phyloP scores from a whole-genome alignment of 2,888 invertebrate genomes.

The Philhelius pedissequus region DNA sequence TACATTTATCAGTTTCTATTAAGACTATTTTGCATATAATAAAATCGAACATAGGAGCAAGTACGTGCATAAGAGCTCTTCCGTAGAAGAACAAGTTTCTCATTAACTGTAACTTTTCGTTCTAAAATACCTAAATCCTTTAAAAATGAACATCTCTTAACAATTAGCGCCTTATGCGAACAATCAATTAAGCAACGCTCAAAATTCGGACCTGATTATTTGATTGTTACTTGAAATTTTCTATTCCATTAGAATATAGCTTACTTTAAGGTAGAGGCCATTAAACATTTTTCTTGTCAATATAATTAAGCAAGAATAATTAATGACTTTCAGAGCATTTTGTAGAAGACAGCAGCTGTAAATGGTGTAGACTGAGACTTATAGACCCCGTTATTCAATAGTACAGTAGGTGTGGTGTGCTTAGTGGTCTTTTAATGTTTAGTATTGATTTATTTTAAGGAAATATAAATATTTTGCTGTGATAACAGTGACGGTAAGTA shows the following conservation, averaged over 20 bases:
- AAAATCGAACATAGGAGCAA: no score
- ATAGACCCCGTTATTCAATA: not conserved
- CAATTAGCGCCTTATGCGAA: not conserved
- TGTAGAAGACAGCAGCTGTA: not conserved
- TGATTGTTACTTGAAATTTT: not conserved
- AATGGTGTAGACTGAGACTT: not conserved
- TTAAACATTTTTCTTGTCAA: not conserved
- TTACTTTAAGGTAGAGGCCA: not conserved
- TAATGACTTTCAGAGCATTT: not conserved
- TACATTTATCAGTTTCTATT: no score
- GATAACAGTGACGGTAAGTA: not conserved
- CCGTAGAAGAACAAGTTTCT: no score
- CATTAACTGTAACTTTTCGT: no score
- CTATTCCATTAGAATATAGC: constrained; percentile 16
- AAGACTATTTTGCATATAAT: no score
- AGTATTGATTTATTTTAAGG: not conserved
- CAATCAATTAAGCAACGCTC: not conserved
- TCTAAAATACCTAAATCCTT: no score
- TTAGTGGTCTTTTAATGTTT: not conserved
- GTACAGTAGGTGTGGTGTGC: not conserved
- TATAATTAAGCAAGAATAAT: not conserved
- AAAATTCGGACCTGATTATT: not conserved
- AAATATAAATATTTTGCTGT: not conserved
- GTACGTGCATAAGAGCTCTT: no score
- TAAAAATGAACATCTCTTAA: no score